Base-by-base conservation (phyloP, 2,797 vertebrate species). In the Poeciliopsis turneri region DNA sequence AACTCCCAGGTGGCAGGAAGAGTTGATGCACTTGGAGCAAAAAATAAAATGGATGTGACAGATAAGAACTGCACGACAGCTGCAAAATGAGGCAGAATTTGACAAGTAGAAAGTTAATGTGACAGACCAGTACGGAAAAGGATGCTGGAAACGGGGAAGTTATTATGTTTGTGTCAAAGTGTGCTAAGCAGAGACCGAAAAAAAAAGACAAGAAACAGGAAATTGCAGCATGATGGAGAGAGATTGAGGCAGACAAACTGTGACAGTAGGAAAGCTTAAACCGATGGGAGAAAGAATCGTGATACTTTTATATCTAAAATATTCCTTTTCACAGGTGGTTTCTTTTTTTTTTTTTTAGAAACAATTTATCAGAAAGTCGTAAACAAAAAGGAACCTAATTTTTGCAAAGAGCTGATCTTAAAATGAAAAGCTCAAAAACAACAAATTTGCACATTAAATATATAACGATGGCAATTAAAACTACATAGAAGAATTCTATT, bases 11-110 rank as follows among this genome's bases (percentile, higher is more conserved):
- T 78, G 80, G 82, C 47, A 13, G 30, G 23, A 53, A 49, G 79
- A 79, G 55, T 55, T 57, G 51, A 79, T 80, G 36, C 72, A 82
- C 36, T 51, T 12, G 23, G 43, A 82, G 77, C 66, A 71, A 83
- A 82, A 83, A 81, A 80, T 49, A 69, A 75, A 84, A 72, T 10
- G 28, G 20, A 80, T 64, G 74, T 80, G 86, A 87, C 69, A 82
- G 81, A 80, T 46, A 78, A 46, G 73, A 81, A 75, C 72, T 78
- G 69, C 15, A 36, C 77, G 84, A 85, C 81, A 77, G 78, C 75
- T 77, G 64, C 71, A 66, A 81, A 82, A 78, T 59, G 33, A 78
- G 51, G 78, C 64, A 45, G 75, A 79, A 78, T 46, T 46, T 75
- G 82, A 86, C 80, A 77, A 61, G 49, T 55, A 68, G 28, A 69